phyloP scores from a whole-genome alignment of 2,888 invertebrate genomes.

The Eupeodes latifasciatus region DNA sequence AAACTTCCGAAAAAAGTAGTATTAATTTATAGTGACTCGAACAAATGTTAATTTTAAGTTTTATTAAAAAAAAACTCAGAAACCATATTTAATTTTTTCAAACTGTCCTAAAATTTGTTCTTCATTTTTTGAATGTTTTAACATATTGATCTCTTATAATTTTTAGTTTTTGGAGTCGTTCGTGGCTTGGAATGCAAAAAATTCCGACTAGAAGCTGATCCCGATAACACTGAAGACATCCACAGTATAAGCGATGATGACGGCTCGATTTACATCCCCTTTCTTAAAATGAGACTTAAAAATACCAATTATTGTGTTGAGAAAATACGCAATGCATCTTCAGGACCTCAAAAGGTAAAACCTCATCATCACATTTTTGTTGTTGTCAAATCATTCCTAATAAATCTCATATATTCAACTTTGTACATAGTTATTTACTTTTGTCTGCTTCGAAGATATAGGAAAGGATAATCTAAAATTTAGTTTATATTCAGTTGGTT shows the following conservation, averaged over 20 bases:
- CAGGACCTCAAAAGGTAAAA: constrained; percentile 79
- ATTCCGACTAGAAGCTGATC: constrained; percentile 80
- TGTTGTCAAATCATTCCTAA: not conserved
- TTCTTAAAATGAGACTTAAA: constrained; percentile 78
- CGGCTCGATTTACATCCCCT: constrained; percentile 80
- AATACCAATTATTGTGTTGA: constrained; percentile 82
- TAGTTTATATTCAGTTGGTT: constrained; percentile 83
- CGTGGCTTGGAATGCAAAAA: constrained; percentile 81
- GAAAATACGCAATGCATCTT: constrained; percentile 78
- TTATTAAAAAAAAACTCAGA: too few relatives aligned
- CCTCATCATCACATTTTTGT: not conserved
- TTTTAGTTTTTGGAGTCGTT: constrained; percentile 81
- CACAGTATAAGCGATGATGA: constrained; percentile 81
- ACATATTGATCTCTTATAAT: not conserved
- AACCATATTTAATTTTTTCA: too few relatives aligned
- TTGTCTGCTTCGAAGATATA: constrained; percentile 82
- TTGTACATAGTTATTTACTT: constrained; percentile 80
- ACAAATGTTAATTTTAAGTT: too few relatives aligned
- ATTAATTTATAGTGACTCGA: too few relatives aligned
- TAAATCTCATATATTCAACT: constrained; percentile 7
- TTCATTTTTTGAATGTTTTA: not conserved
- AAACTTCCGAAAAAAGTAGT: too few relatives aligned
- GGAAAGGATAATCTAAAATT: constrained; percentile 81
- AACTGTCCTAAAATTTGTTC: too few relatives aligned
- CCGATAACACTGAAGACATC: constrained; percentile 78